phyloP scores from a whole-genome alignment of 2,113 vertebrate species.

The Hippopotamus amphibius region DNA sequence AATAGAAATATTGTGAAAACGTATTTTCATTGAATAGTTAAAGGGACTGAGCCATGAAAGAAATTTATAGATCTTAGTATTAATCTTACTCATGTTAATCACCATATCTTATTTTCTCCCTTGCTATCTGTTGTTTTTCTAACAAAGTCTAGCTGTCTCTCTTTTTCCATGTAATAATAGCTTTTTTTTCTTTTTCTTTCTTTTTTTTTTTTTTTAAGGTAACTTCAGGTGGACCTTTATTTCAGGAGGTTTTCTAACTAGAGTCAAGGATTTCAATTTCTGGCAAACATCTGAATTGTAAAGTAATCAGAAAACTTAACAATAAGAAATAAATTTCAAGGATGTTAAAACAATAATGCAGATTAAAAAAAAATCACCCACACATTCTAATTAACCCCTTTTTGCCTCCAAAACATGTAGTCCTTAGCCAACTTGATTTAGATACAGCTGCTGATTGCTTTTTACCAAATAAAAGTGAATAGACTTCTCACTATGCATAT shows the following conservation, averaged over 20 bases:
- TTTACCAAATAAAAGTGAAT: not conserved
- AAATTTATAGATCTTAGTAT: not conserved
- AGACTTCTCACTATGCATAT: not conserved
- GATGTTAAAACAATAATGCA: not conserved
- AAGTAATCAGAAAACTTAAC: not conserved
- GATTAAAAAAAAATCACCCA: not conserved
- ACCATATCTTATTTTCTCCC: not conserved
- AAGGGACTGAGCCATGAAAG: not conserved
- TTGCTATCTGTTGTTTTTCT: not conserved
- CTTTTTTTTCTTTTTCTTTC: not conserved
- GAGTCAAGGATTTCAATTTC: not conserved
- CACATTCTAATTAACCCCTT: not conserved
- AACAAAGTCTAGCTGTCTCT: not conserved
- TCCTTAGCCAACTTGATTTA: not conserved
- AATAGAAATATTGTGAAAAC: conserved; percentile 25
- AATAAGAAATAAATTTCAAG: conserved; percentile 17
- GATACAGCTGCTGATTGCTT: not conserved
- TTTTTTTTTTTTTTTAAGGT: not conserved
- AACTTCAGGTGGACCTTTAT: not conserved
- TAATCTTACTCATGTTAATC: not conserved
- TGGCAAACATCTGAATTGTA: conserved; percentile 21
- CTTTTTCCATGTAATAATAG: not conserved
- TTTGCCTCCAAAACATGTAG: not conserved
- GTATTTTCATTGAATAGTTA: conserved; percentile 27
- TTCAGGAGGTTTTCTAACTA: not conserved